Percentiles rank a stretch among this genome's conserved stretches.
These are phyloP conservation scores for Ophion ventricosus DNA, from an alignment of 2,888 invertebrate species.

Conservation along the genomic window DNA sequence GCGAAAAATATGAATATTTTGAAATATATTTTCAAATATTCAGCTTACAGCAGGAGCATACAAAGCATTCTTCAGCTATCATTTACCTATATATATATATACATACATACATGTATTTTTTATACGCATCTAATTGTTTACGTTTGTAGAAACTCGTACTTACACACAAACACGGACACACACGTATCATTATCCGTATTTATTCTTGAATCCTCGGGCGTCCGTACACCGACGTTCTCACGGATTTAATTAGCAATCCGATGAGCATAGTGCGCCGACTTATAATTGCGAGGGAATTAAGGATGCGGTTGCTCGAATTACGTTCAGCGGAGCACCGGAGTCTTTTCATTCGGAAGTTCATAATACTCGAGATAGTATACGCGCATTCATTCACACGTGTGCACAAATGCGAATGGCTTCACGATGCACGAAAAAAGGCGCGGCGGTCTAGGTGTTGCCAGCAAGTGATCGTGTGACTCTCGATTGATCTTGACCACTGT, in stretches of 20 bases:
- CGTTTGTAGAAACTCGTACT: neutral
- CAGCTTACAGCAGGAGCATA: too few relatives aligned
- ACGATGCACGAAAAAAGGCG: conserved; percentile 17
- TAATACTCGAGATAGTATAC: conserved; percentile 38
- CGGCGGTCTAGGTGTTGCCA: conserved; percentile 13
- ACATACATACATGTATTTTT: neutral
- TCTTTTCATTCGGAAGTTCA: conserved; percentile 63
- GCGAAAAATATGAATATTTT: too few relatives aligned
- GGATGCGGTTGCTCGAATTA: conserved; percentile 67
- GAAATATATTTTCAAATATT: too few relatives aligned
- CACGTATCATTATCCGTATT: neutral
- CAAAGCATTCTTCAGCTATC: too few relatives aligned
- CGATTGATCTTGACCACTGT: too few relatives aligned
- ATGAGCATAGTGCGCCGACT: conserved; percentile 66
- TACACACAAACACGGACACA: neutral
- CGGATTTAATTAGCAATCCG: conserved; percentile 78
- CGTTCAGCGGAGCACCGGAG: conserved; percentile 63
- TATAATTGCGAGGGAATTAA: conserved; percentile 73
- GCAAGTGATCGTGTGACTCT: neutral
- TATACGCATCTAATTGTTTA: neutral
- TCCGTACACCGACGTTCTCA: conserved; percentile 73
- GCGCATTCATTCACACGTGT: conserved; percentile 13
- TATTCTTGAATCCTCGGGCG: conserved; percentile 44
- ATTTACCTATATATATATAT: too few relatives aligned
- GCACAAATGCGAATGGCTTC: neutral